Evolutionary conservation across 2,888 invertebrate species (phyloP).

Genomic region (Zhuqinia jingwanae): DNA sequence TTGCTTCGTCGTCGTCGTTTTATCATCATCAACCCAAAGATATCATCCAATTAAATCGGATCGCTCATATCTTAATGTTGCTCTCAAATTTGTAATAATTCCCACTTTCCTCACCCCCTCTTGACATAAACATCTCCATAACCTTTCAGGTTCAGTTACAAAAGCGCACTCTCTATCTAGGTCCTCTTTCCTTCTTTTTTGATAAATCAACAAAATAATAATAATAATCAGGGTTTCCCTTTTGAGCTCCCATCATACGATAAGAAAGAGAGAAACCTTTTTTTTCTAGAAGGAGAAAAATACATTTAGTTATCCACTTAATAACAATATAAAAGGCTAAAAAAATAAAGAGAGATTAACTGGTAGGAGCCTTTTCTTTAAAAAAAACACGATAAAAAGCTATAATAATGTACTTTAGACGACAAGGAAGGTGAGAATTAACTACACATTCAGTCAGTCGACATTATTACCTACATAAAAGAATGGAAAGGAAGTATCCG

Average conservation of each 20-base stretch:
- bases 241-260: slow-evolving; percentile 39
- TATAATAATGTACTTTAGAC: slow-evolving; percentile 19
- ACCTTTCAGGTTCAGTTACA: background rate
- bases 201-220: slow-evolving; percentile 6
- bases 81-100: slow-evolving; percentile 66
- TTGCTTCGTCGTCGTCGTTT: too few relatives aligned
- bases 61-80: slow-evolving; percentile 56
- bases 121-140: slow-evolving; percentile 67
- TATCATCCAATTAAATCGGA: slow-evolving; percentile 63
- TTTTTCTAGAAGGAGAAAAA: background rate
- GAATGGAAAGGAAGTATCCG: slow-evolving; percentile 47
- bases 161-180: background rate
- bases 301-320: slow-evolving; percentile 57
- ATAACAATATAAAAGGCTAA: background rate
- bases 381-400: slow-evolving; percentile 28
- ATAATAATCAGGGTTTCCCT: slow-evolving; percentile 25
- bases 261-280: background rate
- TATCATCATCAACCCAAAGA: slow-evolving; percentile 45
- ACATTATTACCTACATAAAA: background rate
- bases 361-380: background rate
- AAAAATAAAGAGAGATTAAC: background rate
- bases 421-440: slow-evolving; percentile 54
- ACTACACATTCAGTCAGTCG: background rate
- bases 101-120: slow-evolving; percentile 53
- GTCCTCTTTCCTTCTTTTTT: slow-evolving; percentile 14